Percentiles rank a stretch among this genome's conserved stretches.
phyloP scores from a whole-genome alignment of 2,797 vertebrate genomes.

The Lagothrix lagotricha region DNA sequence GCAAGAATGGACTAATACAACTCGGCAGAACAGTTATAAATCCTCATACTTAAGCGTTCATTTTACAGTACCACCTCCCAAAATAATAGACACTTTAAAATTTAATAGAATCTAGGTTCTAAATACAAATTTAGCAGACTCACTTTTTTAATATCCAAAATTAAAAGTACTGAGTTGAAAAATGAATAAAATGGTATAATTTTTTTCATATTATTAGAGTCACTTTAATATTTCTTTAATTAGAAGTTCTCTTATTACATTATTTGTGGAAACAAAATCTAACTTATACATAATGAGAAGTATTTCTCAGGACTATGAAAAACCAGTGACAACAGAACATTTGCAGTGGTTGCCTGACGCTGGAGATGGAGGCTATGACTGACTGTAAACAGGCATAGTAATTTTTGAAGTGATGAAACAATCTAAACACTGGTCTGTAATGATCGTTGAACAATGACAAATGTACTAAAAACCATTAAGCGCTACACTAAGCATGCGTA shows the following conservation, averaged over 20 bases:
- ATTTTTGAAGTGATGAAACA: background rate
- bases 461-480: conserved; percentile 11
- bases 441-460: background rate
- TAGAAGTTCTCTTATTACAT: background rate
- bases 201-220: background rate
- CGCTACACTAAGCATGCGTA: background rate
- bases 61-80: background rate
- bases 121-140: background rate
- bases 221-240: background rate
- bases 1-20: background rate
- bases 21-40: background rate
- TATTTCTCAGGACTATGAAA: background rate
- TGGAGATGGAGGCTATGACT: background rate
- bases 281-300: background rate
- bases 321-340: background rate
- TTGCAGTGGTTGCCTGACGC: background rate
- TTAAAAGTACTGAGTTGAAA: conserved; percentile 2
- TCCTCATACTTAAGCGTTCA: background rate
- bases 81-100: background rate
- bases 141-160: background rate
- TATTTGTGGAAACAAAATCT: background rate
- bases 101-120: conserved; percentile 41
- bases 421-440: background rate
- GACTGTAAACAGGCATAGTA: background rate
- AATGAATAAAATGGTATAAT: background rate